Conservation (phyloP, 2,888 invertebrate species). For the Patella depressa region DNA sequence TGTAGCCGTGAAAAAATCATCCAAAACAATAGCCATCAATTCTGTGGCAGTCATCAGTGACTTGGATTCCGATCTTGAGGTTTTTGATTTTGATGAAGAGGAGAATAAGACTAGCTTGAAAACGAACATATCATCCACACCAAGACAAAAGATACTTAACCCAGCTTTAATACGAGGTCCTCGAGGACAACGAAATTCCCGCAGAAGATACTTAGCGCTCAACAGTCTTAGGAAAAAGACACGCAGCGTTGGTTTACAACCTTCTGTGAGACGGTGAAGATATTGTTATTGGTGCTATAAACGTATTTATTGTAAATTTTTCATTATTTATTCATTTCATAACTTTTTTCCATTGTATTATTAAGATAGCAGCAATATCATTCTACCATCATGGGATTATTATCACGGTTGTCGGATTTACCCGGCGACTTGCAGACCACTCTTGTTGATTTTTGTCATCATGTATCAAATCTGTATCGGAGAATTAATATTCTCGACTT, state of each 20-base stretch:
- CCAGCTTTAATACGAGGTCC: slow-evolving; percentile 14
- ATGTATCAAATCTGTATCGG: too few relatives aligned
- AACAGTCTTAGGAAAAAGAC: slow-evolving; percentile 38
- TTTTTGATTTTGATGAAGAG: slow-evolving; percentile 35
- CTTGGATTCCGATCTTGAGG: slow-evolving; percentile 33
- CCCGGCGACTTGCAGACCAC: too few relatives aligned
- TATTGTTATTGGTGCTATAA: background rate
- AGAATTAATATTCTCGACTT: background rate
- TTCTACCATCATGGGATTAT: too few relatives aligned
- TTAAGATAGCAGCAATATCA: too few relatives aligned
- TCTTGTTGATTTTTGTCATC: too few relatives aligned
- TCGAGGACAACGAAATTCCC: slow-evolving; percentile 28
- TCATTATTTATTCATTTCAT: too few relatives aligned
- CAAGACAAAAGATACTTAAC: slow-evolving; percentile 15
- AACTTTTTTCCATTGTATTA: too few relatives aligned
- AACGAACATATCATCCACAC: slow-evolving; percentile 15
- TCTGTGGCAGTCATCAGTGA: slow-evolving; percentile 18
- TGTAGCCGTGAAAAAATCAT: slow-evolving; percentile 31
- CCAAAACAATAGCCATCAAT: slow-evolving; percentile 27
- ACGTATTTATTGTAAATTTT: background rate
- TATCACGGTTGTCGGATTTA: too few relatives aligned
- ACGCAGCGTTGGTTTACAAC: slow-evolving; percentile 12
- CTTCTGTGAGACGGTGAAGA: slow-evolving; percentile 11
- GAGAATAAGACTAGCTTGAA: slow-evolving; percentile 17
- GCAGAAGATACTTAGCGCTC: slow-evolving; percentile 36